These are phyloP conservation scores for Galaxea fascicularis DNA, from an alignment of 92 coral and sea anemone species.

Conservation along the genomic window DNA sequence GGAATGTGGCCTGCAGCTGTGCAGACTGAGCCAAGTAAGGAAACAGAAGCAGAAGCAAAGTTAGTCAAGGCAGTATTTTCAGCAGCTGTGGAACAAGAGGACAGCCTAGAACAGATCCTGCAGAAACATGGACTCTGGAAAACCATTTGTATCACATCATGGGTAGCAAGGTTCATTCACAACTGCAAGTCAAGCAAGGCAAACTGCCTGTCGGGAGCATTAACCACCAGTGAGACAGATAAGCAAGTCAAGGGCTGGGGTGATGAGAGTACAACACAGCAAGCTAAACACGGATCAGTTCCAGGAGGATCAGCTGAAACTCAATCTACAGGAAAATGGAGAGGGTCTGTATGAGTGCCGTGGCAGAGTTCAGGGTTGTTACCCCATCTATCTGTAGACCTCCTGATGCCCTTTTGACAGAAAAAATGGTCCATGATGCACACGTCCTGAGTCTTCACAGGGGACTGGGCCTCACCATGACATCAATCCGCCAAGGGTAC, in stretches of 20 bases:
- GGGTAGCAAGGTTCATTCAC: conserved; percentile 27
- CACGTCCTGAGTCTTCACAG: conserved; percentile 41
- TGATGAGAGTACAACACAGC: conserved; percentile 1
- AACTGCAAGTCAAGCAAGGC: conserved; percentile 10
- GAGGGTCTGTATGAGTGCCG: conserved; percentile 13
- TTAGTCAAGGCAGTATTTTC: conserved; percentile 18
- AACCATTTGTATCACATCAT: conserved; percentile 29
- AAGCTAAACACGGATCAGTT: conserved; percentile 42
- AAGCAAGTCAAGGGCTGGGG: conserved; percentile 29
- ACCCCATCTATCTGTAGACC: conserved; percentile 43
- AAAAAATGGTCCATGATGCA: conserved; percentile 23
- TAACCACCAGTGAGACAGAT: conserved; percentile 43
- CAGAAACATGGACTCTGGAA: conserved; percentile 59
- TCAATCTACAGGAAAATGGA: background rate
- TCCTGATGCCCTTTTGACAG: conserved; percentile 6
- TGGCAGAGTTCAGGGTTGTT: conserved; percentile 33
- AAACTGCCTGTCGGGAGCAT: conserved; percentile 28
- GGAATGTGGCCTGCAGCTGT: conserved; percentile 37
- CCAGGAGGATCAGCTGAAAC: conserved; percentile 34
- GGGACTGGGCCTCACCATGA: conserved; percentile 47
- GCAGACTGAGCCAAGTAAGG: conserved; percentile 4
- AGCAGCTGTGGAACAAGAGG: conserved; percentile 26
- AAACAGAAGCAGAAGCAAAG: conserved; percentile 23
- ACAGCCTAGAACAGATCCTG: conserved; percentile 35
- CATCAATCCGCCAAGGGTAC: background rate